phyloP scores from a whole-genome alignment of 2,888 invertebrate species.

The Harpalus rubripes region DNA sequence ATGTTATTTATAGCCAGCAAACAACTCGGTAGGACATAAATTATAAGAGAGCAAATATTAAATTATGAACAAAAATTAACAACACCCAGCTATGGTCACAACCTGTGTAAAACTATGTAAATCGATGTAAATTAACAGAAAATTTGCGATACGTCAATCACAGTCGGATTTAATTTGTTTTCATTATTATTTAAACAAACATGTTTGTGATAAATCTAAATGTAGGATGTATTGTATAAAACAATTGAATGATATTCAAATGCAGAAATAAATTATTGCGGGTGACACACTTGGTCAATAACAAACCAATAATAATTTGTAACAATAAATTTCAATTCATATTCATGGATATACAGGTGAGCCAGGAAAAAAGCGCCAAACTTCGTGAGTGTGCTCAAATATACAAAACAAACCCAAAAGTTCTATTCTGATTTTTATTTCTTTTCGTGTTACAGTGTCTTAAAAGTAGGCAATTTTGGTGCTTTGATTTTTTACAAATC shows the following conservation, averaged over 20 bases:
- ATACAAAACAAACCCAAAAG: too few species aligned
- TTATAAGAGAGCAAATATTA: conserved; percentile 41
- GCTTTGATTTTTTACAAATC: too few species aligned
- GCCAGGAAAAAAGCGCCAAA: too few species aligned
- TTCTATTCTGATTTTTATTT: too few species aligned
- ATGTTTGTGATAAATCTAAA: conserved; percentile 6
- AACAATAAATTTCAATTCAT: neutral
- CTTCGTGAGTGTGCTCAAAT: too few species aligned
- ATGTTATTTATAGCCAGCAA: conserved; percentile 25
- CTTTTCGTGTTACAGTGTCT: too few species aligned
- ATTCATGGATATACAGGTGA: neutral
- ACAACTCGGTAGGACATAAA: conserved; percentile 13
- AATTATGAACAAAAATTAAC: conserved; percentile 40
- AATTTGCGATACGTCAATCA: conserved; percentile 32
- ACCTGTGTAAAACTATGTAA: neutral
- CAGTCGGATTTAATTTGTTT: conserved; percentile 10
- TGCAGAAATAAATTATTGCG: neutral
- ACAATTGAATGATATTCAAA: conserved; percentile 4
- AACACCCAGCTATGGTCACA: neutral
- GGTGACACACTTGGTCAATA: neutral
- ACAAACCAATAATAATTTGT: neutral
- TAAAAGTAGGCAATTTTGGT: too few species aligned
- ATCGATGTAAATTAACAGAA: conserved; percentile 11
- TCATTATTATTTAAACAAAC: conserved; percentile 32
- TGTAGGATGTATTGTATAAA: neutral